These are phyloP conservation scores for Nebria salina DNA, from an alignment of 2,888 invertebrate species.

Conservation along the genomic window DNA sequence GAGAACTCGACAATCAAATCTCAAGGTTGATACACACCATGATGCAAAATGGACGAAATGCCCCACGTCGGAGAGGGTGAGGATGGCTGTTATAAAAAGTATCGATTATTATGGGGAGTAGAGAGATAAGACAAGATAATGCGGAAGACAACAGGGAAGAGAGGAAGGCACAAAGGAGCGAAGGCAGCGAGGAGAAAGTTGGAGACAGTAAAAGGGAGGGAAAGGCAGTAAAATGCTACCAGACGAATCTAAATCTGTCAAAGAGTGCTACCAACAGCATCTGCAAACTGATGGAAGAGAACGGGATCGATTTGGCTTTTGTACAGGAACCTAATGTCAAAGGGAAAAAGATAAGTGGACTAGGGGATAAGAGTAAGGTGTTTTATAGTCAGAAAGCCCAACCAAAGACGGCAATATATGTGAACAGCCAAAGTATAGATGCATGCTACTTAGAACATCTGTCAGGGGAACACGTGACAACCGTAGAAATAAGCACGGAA, in stretches of 20 bases:
- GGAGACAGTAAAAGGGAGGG: too few relatives aligned
- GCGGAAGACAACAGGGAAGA: neutral
- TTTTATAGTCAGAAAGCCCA: neutral
- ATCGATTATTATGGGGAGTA: constrained; percentile 1
- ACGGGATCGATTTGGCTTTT: neutral
- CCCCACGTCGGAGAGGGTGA: neutral
- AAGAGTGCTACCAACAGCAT: too few relatives aligned
- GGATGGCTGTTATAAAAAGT: neutral
- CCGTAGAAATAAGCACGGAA: too few relatives aligned
- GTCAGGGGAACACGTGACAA: too few relatives aligned
- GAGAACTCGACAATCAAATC: neutral
- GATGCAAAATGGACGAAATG: neutral
- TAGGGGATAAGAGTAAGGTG: neutral
- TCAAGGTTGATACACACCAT: neutral
- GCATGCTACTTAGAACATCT: too few relatives aligned
- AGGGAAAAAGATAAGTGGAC: neutral
- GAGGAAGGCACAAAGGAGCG: too few relatives aligned
- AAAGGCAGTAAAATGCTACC: too few relatives aligned
- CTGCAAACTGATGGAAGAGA: neutral
- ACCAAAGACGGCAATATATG: neutral
- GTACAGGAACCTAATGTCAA: neutral
- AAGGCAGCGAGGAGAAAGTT: too few relatives aligned
- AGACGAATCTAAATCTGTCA: too few relatives aligned
- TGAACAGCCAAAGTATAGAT: too few relatives aligned
- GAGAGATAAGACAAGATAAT: neutral